A percentile compares a stretch with the other conserved stretches of the same genome.
These are phyloP conservation scores for Alethe diademata DNA, from an alignment of 2,113 vertebrate species.

Conservation along the genomic window DNA sequence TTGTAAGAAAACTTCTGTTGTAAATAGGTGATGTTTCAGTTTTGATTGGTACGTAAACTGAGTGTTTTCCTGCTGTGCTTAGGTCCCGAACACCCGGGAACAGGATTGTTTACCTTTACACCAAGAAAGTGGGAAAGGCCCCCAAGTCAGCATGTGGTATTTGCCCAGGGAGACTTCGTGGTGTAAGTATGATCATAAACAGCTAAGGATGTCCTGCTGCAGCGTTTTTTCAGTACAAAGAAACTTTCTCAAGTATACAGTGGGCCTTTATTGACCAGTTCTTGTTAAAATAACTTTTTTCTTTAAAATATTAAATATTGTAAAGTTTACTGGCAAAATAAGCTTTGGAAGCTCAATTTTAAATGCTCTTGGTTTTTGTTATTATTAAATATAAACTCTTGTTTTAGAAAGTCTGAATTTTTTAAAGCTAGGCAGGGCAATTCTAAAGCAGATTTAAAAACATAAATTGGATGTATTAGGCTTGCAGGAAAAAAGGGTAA, in stretches of 20 bases:
- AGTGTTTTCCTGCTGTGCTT: neutral
- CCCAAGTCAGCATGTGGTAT: conserved; percentile 97
- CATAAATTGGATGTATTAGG: rapidly evolving
- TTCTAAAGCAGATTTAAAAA: neutral
- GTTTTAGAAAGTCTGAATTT: neutral
- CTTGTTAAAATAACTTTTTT: neutral
- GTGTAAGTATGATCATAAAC: conserved; percentile 79
- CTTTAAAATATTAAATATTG: neutral
- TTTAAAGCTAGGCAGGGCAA: neutral
- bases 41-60: neutral
- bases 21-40: rapidly evolving
- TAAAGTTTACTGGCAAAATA: neutral
- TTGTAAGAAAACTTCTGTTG: rapidly evolving
- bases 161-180: conserved; percentile 93
- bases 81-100: conserved; percentile 98
- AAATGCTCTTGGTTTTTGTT: rapidly evolving
- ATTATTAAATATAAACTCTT: neutral
- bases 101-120: conserved; percentile 97
- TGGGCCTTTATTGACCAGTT: neutral
- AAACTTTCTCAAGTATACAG: rapidly evolving
- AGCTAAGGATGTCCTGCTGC: neutral
- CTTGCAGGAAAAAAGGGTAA: neutral
- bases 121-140: conserved; percentile 97
- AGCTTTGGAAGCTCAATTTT: neutral
- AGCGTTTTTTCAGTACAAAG: neutral